These are phyloP conservation scores for Ahaetulla prasina DNA, from an alignment of 2,113 vertebrate species.

Conservation along the genomic window DNA sequence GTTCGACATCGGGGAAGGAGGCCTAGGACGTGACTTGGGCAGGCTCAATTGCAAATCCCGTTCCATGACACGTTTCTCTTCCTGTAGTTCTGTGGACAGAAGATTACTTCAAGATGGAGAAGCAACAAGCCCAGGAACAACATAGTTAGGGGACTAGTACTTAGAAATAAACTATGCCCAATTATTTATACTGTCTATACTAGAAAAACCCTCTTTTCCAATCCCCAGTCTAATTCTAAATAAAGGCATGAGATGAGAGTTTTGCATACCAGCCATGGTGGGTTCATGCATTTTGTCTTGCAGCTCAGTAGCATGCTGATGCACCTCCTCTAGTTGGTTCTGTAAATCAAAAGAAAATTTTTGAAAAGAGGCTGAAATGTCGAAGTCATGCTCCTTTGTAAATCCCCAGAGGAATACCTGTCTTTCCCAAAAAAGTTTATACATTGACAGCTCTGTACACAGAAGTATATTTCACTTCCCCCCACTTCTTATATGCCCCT, in stretches of 20 bases:
- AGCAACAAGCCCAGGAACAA: background rate
- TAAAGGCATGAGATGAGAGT: too few relatives aligned
- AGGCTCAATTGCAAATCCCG: conserved; percentile 53
- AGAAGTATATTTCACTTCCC: background rate
- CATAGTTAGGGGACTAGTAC: background rate
- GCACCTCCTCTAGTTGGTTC: conserved; percentile 50
- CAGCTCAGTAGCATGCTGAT: background rate
- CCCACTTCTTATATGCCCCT: background rate
- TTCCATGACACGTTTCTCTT: conserved; percentile 66
- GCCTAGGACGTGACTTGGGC: background rate
- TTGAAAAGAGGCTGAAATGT: background rate
- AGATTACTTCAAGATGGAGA: background rate
- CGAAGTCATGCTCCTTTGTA: background rate
- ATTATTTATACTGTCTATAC: background rate
- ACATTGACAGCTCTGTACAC: too few relatives aligned
- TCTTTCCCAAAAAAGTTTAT: background rate
- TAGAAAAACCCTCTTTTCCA: background rate
- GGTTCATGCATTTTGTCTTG: conserved; percentile 34
- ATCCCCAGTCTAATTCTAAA: background rate
- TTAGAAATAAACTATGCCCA: background rate
- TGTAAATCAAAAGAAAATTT: conserved; percentile 24
- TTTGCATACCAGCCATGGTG: conserved; percentile 57
- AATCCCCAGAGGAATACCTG: background rate
- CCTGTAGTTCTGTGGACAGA: conserved; percentile 67
- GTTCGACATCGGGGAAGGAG: background rate